A percentile compares a stretch with the other conserved stretches of the same genome.
phyloP scores from a whole-genome alignment of 2,797 vertebrate genomes.

The Ceryle rudis region DNA sequence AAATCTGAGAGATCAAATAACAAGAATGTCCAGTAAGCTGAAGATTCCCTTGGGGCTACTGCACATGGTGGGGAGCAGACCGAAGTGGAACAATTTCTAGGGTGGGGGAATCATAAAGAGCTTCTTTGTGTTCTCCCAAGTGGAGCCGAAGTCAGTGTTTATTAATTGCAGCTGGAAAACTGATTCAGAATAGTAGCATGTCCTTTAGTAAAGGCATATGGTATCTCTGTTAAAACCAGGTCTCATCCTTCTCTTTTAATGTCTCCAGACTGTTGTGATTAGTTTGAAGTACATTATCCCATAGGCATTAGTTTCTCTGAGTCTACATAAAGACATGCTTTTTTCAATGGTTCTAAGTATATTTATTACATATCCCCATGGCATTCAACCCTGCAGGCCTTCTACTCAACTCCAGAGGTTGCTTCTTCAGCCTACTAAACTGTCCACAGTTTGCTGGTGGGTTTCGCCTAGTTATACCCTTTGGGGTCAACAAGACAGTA shows the following conservation, averaged over 20 bases:
- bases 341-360: not conserved
- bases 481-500: not conserved
- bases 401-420: not conserved
- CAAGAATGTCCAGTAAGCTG: not conserved
- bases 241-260: not conserved
- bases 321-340: not conserved
- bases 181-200: not conserved
- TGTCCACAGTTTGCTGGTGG: not conserved
- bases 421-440: not conserved
- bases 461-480: not conserved
- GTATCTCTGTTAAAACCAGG: conserved; percentile 5
- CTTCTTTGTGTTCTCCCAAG: not conserved
- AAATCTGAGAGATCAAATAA: not conserved
- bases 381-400: not conserved
- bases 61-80: not conserved
- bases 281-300: not conserved
- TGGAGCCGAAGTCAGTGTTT: not conserved
- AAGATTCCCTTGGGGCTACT: not conserved
- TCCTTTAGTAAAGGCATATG: not conserved
- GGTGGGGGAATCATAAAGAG: not conserved
- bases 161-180: conserved; percentile 24
- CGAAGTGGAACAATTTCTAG: not conserved
- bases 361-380: not conserved
- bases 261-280: not conserved
- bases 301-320: not conserved